Base-by-base conservation (phyloP, 1,140 invertebrate species). In the Scaptomyza pallida region DNA sequence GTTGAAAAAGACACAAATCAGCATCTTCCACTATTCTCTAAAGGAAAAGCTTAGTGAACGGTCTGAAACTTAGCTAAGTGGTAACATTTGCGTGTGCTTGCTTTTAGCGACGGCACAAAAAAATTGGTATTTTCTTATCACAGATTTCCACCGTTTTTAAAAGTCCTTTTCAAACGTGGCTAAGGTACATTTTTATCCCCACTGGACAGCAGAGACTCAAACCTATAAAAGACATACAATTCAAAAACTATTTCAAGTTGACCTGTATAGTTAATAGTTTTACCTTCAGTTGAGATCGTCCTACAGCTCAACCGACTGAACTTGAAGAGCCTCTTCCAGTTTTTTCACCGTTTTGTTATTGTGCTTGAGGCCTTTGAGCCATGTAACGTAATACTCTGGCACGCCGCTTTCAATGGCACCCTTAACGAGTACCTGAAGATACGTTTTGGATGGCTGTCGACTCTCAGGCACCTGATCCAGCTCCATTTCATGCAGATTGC, bases 371-470 rank as follows among this genome's bases (percentile, higher is more conserved):
- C 40, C n/a, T 4, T 47, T 72, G 26, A 91, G 30, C 44, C 69
- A 72, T 2, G 63, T 10, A 0, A 91, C 54, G 19, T 91, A 91
- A 2, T 54, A 9, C 5, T 79, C 57, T 5, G 86, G 86, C 8
- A 91, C 51, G 4, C 60, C 73, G 1, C 80, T 83, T 57, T 91
- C 83, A 4, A 78, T 64, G 19, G 90, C 90, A 0, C 90, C 90
- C 30, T 90, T 77, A 0, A 91, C 73, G 4, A 91, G 52, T 3
- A 89, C 90, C 45, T 88, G 73, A 0, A 91, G 60, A 65, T 91
- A 91, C 0, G 90, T 91, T 23, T 73, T 80, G 2, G 90, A 91
- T 1, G 90, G 90, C 33, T 83, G 74, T 5, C 89, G 61, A 1
- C 54, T 56, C 3, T 54, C 40, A 0, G 83, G 62, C 3, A 91